Conservation (phyloP, 2,797 vertebrate genomes). For the Intellagama lesueurii region DNA sequence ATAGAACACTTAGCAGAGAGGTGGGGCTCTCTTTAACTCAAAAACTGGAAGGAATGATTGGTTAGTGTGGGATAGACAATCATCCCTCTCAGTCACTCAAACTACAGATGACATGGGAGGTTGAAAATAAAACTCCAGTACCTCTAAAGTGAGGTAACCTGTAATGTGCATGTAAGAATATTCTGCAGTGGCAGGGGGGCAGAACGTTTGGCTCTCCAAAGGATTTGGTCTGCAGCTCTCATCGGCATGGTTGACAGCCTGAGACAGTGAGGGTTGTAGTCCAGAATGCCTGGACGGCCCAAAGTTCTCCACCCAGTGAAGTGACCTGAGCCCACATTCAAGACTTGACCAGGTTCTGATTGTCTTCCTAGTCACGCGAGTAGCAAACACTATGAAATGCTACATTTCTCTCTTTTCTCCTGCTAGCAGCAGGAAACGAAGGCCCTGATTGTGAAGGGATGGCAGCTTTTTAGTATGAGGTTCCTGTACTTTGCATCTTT, state of each 20-base stretch:
- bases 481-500: neutral
- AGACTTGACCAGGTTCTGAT: neutral
- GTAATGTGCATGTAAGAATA: neutral
- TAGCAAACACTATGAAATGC: neutral
- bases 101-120: too few relatives aligned
- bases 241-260: neutral
- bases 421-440: neutral
- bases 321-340: neutral
- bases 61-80: too few relatives aligned
- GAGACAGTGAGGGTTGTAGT: neutral
- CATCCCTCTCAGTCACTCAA: too few relatives aligned
- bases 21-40: too few relatives aligned
- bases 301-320: neutral
- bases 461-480: neutral
- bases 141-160: too few relatives aligned
- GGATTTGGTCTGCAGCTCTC: neutral
- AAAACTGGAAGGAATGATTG: too few relatives aligned
- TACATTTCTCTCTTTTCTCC: neutral
- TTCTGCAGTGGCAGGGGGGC: neutral
- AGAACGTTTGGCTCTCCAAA: neutral
- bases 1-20: too few relatives aligned
- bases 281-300: neutral
- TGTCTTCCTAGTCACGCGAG: neutral
- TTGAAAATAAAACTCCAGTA: too few relatives aligned
- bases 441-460: neutral